Evolutionary conservation across 35 echinoderm and acorn worm genomes (phyloP).

Genomic region (Ptychodera flava): DNA sequence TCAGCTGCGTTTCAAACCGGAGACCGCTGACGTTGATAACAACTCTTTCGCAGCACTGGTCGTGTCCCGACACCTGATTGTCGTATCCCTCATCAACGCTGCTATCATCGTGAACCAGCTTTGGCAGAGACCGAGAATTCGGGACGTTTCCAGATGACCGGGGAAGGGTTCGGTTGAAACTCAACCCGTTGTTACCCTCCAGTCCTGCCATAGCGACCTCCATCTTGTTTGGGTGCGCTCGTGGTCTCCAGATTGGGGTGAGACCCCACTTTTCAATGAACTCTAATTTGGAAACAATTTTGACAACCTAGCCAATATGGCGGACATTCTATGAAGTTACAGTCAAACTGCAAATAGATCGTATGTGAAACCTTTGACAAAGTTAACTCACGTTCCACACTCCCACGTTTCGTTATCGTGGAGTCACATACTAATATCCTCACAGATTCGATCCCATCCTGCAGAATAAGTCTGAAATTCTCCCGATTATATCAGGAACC

Average conservation of each 20-base stretch:
- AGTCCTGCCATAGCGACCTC: not conserved
- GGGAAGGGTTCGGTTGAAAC: not conserved
- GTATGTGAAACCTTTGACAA: not conserved
- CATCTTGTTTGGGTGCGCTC: not conserved
- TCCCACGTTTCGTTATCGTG: not conserved
- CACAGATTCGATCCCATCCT: not conserved
- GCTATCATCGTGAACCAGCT: conserved; percentile 63
- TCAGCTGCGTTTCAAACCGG: conserved; percentile 90
- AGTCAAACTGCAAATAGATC: not conserved
- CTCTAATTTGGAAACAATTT: not conserved
- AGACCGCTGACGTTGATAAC: conserved; percentile 97
- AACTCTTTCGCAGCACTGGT: conserved; percentile 84
- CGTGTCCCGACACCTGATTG: conserved; percentile 58
- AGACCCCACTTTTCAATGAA: not conserved
- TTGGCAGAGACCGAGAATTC: conserved; percentile 64
- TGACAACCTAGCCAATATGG: not conserved
- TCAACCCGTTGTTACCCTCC: not conserved
- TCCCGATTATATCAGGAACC: not conserved
- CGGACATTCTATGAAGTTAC: not conserved
- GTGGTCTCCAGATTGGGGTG: not conserved
- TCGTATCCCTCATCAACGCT: conserved; percentile 65
- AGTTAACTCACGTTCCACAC: not conserved
- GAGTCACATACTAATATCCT: not conserved
- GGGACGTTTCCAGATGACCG: not conserved
- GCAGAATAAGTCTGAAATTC: not conserved